phyloP scores from a whole-genome alignment of 2,888 invertebrate species.

The Meloe dianella region DNA sequence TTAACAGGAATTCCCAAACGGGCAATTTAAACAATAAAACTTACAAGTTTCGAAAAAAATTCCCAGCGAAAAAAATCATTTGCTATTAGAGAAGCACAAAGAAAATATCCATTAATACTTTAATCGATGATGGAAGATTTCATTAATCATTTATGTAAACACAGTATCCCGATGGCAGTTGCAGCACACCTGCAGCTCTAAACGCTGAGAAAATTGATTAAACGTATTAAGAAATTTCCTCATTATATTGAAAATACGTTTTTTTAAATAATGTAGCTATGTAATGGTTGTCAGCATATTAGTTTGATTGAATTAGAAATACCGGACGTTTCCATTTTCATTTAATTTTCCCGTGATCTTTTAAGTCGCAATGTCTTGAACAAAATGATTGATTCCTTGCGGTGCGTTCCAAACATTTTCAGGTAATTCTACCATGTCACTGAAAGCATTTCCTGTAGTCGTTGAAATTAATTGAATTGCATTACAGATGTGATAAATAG shows the following conservation, averaged over 20 bases:
- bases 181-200: background rate
- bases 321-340: background rate
- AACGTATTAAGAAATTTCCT: background rate
- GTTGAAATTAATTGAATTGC: slow-evolving; percentile 29
- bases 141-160: slow-evolving; percentile 1
- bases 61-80: background rate
- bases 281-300: background rate
- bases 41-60: background rate
- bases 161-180: background rate
- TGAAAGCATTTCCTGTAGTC: slow-evolving; percentile 25
- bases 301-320: background rate
- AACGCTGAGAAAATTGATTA: background rate
- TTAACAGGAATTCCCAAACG: background rate
- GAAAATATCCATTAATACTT: background rate
- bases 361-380: slow-evolving; percentile 8
- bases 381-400: slow-evolving; percentile 21
- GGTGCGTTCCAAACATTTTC: slow-evolving; percentile 21
- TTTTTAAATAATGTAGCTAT: background rate
- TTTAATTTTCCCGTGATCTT: background rate
- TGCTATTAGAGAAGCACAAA: background rate
- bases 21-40: background rate
- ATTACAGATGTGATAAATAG: slow-evolving; percentile 27
- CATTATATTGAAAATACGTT: background rate
- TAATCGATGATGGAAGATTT: background rate
- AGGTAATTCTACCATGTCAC: slow-evolving; percentile 18